Evolutionary conservation across 2,888 invertebrate genomes (phyloP).

Genomic region (Melolontha melolontha): DNA sequence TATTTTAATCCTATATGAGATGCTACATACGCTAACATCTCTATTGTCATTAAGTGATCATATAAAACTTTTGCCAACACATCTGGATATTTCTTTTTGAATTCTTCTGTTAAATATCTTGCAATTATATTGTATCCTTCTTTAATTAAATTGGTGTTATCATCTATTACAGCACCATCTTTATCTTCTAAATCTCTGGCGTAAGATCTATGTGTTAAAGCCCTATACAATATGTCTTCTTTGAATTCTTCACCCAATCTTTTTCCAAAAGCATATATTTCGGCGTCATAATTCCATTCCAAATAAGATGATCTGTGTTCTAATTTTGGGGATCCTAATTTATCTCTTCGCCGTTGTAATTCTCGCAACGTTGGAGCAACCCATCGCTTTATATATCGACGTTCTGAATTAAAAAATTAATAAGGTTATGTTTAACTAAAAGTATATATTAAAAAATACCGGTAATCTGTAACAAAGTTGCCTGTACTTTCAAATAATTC

Average conservation of each 20-base stretch:
- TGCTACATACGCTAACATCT: conserved; percentile 79
- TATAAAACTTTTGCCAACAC: conserved; percentile 79
- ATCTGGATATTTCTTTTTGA: conserved; percentile 79
- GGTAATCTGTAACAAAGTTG: not conserved
- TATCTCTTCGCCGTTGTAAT: conserved; percentile 71
- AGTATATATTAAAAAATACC: not conserved
- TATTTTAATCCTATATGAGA: conserved; percentile 84
- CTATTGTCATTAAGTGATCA: conserved; percentile 74
- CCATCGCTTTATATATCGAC: conserved; percentile 68
- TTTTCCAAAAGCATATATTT: conserved; percentile 88
- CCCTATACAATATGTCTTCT: conserved; percentile 75
- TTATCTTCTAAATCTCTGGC: conserved; percentile 63
- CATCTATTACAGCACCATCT: conserved; percentile 52
- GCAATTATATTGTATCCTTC: conserved; percentile 77
- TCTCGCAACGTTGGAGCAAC: conserved; percentile 76
- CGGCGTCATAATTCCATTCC: conserved; percentile 92
- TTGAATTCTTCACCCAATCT: conserved; percentile 88
- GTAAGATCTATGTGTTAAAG: conserved; percentile 85
- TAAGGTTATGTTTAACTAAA: not conserved
- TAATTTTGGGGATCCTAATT: conserved; percentile 67
- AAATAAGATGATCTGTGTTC: conserved; percentile 73
- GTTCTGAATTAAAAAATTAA: not conserved
- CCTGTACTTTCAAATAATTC: not conserved
- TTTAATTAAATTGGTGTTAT: conserved; percentile 77
- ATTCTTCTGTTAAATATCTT: conserved; percentile 73